Conservation (phyloP, 2,113 vertebrate genomes). For the Polyodon spathula region DNA sequence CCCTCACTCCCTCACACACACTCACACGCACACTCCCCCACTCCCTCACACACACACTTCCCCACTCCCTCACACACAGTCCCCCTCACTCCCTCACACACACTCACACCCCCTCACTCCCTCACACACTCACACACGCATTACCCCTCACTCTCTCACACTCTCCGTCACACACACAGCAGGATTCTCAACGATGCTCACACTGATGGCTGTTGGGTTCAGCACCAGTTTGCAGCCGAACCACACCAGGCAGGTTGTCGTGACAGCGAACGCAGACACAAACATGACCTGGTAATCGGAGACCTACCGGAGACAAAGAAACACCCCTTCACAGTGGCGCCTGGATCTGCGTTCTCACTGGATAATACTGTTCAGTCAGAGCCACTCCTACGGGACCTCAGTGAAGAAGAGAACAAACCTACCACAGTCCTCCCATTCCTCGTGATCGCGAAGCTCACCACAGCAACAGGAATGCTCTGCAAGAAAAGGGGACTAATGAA, state of each 20-base stretch:
- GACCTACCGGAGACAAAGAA: slow-evolving; percentile 59
- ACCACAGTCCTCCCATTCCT: slow-evolving; percentile 74
- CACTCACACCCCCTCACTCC: too few species aligned
- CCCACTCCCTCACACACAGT: too few species aligned
- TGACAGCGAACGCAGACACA: slow-evolving; percentile 88
- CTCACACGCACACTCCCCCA: too few species aligned
- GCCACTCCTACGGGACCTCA: neutral
- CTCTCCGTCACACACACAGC: neutral
- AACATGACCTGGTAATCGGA: slow-evolving; percentile 87
- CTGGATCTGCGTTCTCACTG: neutral
- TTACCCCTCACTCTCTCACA: too few species aligned
- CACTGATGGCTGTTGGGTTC: slow-evolving; percentile 87
- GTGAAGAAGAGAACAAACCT: slow-evolving; percentile 36
- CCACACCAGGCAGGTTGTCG: slow-evolving; percentile 90
- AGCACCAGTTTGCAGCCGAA: slow-evolving; percentile 93
- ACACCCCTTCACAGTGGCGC: neutral
- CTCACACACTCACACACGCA: too few species aligned
- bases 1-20: too few species aligned
- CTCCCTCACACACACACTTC: too few species aligned
- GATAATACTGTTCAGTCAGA: neutral
- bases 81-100: too few species aligned
- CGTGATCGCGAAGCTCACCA: slow-evolving; percentile 80
- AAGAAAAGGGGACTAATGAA: slow-evolving; percentile 22
- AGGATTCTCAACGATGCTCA: slow-evolving; percentile 49
- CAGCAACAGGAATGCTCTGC: slow-evolving; percentile 83